Percentiles rank a stretch among this genome's conserved stretches.
Conservation (phyloP, 1,140 invertebrate genomes). For the Rhyacophila brunnea region DNA sequence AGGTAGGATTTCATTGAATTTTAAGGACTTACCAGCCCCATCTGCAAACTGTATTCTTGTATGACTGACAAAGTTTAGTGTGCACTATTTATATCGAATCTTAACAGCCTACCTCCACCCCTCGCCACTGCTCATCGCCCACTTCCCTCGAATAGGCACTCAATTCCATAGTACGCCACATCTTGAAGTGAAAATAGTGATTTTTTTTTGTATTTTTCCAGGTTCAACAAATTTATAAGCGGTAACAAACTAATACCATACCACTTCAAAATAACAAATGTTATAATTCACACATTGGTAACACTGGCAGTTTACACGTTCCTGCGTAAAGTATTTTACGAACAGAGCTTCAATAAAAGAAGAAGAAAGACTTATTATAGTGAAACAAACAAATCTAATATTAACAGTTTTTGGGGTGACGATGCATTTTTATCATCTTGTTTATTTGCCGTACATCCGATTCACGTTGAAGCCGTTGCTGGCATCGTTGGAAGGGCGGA, state of each 20-base stretch:
- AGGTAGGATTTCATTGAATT: too few relatives aligned
- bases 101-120: too few relatives aligned
- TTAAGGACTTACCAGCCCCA: too few relatives aligned
- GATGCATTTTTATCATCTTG: slow-evolving; percentile 63
- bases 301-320: slow-evolving; percentile 32
- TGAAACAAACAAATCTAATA: slow-evolving; percentile 10
- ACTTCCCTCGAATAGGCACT: too few relatives aligned
- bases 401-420: slow-evolving; percentile 34
- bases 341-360: background rate
- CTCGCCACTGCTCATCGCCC: too few relatives aligned
- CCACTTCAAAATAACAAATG: slow-evolving; percentile 73
- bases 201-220: slow-evolving; percentile 54
- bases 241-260: slow-evolving; percentile 58
- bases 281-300: slow-evolving; percentile 65
- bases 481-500: slow-evolving; percentile 95
- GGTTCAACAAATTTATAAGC: slow-evolving; percentile 62
- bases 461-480: slow-evolving; percentile 92
- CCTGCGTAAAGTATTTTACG: background rate
- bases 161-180: too few relatives aligned
- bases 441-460: slow-evolving; percentile 89
- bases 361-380: background rate
- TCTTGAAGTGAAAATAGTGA: too few relatives aligned
- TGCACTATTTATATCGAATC: too few relatives aligned
- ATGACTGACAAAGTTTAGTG: too few relatives aligned
- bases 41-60: too few relatives aligned